Conservation (phyloP, 2,113 vertebrate species). For the Herpailurus yagouaroundi region DNA sequence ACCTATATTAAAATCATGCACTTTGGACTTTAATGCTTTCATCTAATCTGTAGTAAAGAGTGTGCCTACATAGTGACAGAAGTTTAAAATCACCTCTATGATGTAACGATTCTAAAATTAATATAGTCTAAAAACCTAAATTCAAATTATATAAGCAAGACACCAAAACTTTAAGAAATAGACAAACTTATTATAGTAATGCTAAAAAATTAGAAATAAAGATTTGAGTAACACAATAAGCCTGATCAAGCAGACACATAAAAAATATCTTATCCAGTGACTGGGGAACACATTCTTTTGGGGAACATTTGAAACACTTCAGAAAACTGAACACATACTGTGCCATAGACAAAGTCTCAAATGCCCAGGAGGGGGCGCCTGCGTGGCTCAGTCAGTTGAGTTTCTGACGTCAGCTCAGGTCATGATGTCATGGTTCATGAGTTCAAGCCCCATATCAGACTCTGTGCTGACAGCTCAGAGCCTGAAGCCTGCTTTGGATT, state of each 20-base stretch:
- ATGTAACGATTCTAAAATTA: not conserved
- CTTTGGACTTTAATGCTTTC: not conserved
- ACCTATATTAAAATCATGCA: not conserved
- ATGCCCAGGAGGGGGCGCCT: no score
- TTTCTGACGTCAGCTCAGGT: no score
- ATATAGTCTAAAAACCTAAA: not conserved
- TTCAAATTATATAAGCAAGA: slow-evolving; percentile 3
- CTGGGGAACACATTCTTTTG: not conserved
- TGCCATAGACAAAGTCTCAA: not conserved
- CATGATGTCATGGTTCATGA: no score
- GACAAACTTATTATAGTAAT: not conserved
- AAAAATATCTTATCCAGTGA: not conserved
- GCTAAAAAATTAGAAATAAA: not conserved
- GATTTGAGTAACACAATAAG: not conserved
- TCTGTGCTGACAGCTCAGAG: no score
- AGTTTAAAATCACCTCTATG: slow-evolving; percentile 2
- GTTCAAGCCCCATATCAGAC: no score
- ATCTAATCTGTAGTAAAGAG: not conserved
- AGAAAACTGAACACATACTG: not conserved
- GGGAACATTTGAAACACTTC: not conserved
- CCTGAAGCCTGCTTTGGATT: no score
- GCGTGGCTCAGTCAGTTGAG: no score
- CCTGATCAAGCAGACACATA: not conserved
- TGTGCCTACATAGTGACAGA: not conserved
- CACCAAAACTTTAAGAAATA: not conserved